These are phyloP conservation scores for Anhinga rufa DNA, from an alignment of 2,113 vertebrate species.

Conservation along the genomic window DNA sequence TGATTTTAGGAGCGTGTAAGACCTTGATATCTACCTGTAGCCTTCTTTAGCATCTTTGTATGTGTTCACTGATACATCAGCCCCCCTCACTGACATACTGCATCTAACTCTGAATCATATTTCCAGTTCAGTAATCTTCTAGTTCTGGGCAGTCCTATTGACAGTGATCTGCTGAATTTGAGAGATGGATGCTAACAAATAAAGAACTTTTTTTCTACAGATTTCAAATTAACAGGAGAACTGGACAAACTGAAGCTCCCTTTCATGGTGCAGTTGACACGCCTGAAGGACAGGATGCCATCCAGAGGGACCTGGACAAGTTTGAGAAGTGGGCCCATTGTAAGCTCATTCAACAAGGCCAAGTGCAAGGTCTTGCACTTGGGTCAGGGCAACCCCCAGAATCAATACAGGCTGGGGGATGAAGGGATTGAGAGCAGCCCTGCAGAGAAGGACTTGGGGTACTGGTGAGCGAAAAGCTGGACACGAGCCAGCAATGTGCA, in stretches of 20 bases:
- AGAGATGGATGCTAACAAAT: not conserved
- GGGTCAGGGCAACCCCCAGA: fast-evolving
- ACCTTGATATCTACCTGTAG: constrained; percentile 38
- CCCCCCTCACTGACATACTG: not conserved
- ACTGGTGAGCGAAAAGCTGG: not conserved
- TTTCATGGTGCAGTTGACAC: fast-evolving
- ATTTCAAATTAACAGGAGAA: not conserved
- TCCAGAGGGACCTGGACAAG: not conserved
- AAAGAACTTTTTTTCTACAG: not conserved
- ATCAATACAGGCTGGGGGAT: not conserved
- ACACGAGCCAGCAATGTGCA: fast-evolving
- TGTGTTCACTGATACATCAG: not conserved
- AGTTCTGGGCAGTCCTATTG: not conserved
- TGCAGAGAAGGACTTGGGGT: fast-evolving
- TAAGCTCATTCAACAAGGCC: not conserved
- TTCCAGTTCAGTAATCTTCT: not conserved
- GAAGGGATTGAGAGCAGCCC: not conserved
- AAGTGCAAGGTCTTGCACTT: not conserved
- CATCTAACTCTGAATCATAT: not conserved
- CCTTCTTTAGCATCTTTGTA: constrained; percentile 37
- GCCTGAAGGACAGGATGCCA: not conserved
- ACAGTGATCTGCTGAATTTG: not conserved
- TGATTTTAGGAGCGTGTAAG: constrained; percentile 33
- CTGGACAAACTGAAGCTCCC: not conserved
- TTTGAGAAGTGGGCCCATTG: fast-evolving